Evolutionary conservation across 2,113 vertebrate genomes (phyloP).

Genomic region (Zosterops japonicus): DNA sequence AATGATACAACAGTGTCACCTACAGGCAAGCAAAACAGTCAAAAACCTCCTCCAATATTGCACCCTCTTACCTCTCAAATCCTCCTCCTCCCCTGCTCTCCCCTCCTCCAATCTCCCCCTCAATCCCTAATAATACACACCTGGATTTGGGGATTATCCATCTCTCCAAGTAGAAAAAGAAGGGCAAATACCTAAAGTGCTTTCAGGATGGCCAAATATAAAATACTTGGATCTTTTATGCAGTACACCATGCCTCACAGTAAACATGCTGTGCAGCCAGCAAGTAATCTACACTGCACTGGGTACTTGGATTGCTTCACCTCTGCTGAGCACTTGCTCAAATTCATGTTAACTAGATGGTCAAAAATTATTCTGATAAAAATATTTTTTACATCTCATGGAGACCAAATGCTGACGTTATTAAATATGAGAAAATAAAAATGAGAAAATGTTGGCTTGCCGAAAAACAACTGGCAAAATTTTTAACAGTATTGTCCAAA

Average conservation of each 20-base stretch:
- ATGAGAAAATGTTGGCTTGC: neutral
- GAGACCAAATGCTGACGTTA: neutral
- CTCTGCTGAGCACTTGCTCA: neutral
- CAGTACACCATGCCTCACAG: neutral
- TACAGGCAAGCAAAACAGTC: slow-evolving; percentile 69
- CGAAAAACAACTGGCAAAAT: neutral
- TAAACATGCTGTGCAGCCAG: neutral
- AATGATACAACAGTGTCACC: slow-evolving; percentile 79
- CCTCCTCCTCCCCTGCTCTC: neutral
- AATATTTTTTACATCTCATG: neutral
- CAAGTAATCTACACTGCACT: neutral
- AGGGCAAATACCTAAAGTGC: slow-evolving; percentile 28
- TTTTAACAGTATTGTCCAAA: neutral
- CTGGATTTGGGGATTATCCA: slow-evolving; percentile 21
- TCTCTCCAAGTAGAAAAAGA: neutral
- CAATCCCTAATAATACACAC: neutral
- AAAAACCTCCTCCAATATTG: neutral
- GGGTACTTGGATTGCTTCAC: neutral
- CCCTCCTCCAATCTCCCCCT: neutral
- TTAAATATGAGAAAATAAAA: neutral
- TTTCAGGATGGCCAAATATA: slow-evolving; percentile 19
- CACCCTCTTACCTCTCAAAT: neutral
- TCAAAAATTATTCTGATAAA: slow-evolving; percentile 15
- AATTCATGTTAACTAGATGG: neutral
- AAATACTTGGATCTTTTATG: slow-evolving; percentile 18